phyloP scores from a whole-genome alignment of 1,140 invertebrate species.

The Drosophila varians region DNA sequence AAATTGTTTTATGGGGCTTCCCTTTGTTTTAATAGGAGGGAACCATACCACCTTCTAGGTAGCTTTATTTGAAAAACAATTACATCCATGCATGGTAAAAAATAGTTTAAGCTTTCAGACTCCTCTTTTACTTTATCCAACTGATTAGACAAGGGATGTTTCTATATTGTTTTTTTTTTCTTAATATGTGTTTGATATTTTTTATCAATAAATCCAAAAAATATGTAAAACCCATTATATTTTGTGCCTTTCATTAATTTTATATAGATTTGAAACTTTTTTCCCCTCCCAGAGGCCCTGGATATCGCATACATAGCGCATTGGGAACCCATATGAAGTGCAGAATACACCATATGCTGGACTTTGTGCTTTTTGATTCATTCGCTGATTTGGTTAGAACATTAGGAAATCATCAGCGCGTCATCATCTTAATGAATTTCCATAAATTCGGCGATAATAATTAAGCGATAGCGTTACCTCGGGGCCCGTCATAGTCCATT shows the following conservation, averaged over 20 bases:
- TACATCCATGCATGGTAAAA: not conserved
- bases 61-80: constrained; percentile 8
- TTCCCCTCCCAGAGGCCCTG: no score
- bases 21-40: not conserved
- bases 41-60: not conserved
- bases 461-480: constrained; percentile 64
- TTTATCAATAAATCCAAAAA: no score
- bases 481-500: constrained; percentile 56
- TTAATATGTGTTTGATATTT: no score
- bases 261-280: no score
- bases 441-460: constrained; percentile 75
- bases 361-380: constrained; percentile 9
- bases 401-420: constrained; percentile 41
- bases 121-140: not conserved
- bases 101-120: not conserved
- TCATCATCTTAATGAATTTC: constrained; percentile 73
- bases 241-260: no score
- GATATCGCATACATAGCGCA: no score
- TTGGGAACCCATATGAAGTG: not conserved
- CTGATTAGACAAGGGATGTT: no score
- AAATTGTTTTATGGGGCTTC: constrained; percentile 71
- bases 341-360: not conserved
- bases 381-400: constrained; percentile 26
- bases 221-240: no score
- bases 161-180: no score